Evolutionary conservation across 2,888 invertebrate species (phyloP).

Genomic region (Hylaea fasciaria): DNA sequence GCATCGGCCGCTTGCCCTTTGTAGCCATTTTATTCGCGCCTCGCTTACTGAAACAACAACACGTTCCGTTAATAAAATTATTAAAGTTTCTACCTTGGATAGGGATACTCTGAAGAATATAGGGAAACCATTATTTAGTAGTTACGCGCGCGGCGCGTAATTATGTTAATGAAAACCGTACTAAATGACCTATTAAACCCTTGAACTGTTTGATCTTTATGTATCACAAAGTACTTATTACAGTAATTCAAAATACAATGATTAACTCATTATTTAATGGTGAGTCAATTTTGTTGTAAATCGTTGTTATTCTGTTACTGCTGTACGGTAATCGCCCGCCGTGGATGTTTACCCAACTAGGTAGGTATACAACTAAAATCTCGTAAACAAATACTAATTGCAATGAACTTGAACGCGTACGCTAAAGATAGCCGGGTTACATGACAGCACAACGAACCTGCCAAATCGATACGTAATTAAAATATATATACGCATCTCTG

Average conservation of each 20-base stretch:
- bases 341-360: too few species aligned
- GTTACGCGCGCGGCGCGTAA: background rate
- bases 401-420: slow-evolving; percentile 12
- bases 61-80: slow-evolving; percentile 11
- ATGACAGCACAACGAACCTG: slow-evolving; percentile 13
- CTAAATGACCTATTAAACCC: too few species aligned
- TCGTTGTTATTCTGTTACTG: too few species aligned
- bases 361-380: background rate
- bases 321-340: too few species aligned
- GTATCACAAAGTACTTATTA: too few species aligned
- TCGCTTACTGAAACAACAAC: slow-evolving; percentile 70
- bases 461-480: slow-evolving; percentile 27
- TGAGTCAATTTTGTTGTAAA: too few species aligned
- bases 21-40: slow-evolving; percentile 84
- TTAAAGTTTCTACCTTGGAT: background rate
- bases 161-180: too few species aligned
- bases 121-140: too few species aligned
- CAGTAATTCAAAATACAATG: too few species aligned
- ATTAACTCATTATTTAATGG: too few species aligned
- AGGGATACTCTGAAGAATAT: too few species aligned
- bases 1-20: slow-evolving; percentile 91
- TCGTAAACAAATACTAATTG: slow-evolving; percentile 1
- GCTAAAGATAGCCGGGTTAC: slow-evolving; percentile 10
- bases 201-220: too few species aligned
- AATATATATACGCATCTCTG: slow-evolving; percentile 18